A percentile compares a stretch with the other conserved stretches of the same genome.
Conservation (phyloP, 2,888 invertebrate genomes). For the Drosophila mimica region DNA sequence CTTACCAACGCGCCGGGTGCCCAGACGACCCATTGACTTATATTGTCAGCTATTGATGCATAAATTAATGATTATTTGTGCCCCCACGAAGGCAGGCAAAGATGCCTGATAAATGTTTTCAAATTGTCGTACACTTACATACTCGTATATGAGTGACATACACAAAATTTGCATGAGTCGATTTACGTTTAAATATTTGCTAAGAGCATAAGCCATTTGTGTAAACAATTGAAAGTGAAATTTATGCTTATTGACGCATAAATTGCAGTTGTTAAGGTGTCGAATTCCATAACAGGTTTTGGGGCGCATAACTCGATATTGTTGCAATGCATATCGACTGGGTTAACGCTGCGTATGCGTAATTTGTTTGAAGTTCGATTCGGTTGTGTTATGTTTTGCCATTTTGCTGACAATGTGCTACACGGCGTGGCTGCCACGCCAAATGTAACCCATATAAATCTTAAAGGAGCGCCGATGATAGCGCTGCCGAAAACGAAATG, state of each 20-base stretch:
- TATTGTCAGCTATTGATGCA: slow-evolving; percentile 79
- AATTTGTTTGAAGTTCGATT: slow-evolving; percentile 45
- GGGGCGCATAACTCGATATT: neutral
- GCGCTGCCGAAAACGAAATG: slow-evolving; percentile 57
- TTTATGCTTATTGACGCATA: slow-evolving; percentile 72
- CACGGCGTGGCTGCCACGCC: slow-evolving; percentile 13
- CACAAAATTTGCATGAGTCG: slow-evolving; percentile 38
- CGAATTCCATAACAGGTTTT: slow-evolving; percentile 37
- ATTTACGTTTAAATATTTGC: slow-evolving; percentile 50
- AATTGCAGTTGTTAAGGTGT: slow-evolving; percentile 67
- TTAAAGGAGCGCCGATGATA: slow-evolving; percentile 49
- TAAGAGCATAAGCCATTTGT: slow-evolving; percentile 56
- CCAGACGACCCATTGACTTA: slow-evolving; percentile 77
- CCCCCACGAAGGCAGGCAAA: slow-evolving; percentile 31
- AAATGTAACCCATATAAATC: slow-evolving; percentile 71
- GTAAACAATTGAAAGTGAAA: slow-evolving; percentile 65
- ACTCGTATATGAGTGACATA: slow-evolving; percentile 17
- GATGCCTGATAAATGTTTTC: slow-evolving; percentile 65
- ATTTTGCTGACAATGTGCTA: slow-evolving; percentile 46
- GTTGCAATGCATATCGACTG: slow-evolving; percentile 15
- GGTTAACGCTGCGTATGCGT: slow-evolving; percentile 46
- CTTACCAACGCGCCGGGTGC: slow-evolving; percentile 62
- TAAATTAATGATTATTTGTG: slow-evolving; percentile 75
- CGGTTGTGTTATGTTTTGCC: slow-evolving; percentile 5
- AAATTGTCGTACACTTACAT: slow-evolving; percentile 52